A percentile compares a stretch with the other conserved stretches of the same genome.
phyloP scores from a whole-genome alignment of 2,797 vertebrate genomes.

The Pipistrellus pipistrellus region DNA sequence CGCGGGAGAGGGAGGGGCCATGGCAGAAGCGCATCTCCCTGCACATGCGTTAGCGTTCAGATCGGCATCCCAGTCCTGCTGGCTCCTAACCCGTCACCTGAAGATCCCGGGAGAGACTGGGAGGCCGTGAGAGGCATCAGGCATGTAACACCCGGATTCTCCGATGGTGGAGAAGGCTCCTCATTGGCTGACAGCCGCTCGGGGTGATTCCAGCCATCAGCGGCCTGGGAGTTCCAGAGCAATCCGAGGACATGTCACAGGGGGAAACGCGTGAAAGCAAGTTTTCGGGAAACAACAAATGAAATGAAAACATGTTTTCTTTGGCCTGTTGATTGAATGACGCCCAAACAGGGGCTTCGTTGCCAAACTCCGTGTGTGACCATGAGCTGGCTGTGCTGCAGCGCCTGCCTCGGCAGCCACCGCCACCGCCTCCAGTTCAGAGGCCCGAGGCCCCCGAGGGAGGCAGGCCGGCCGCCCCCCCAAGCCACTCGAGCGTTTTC shows the following conservation, averaged over 20 bases:
- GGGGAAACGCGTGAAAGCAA: slow-evolving; percentile 78
- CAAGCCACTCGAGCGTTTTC: not conserved
- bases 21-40: not conserved
- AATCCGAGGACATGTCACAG: slow-evolving; percentile 79
- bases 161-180: not conserved
- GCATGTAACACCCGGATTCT: not conserved
- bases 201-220: slow-evolving; percentile 58
- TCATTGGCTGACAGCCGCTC: slow-evolving; percentile 46
- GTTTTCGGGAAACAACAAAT: slow-evolving; percentile 84
- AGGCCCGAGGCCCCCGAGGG: not conserved
- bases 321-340: slow-evolving; percentile 59
- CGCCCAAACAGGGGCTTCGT: not conserved
- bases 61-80: not conserved
- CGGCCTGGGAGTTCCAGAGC: slow-evolving; percentile 77
- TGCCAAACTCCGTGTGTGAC: slow-evolving; percentile 75
- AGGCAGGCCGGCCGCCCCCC: not conserved
- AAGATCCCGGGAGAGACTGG: not conserved
- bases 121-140: not conserved
- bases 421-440: not conserved
- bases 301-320: slow-evolving; percentile 79
- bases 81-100: not conserved
- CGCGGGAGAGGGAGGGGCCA: not conserved
- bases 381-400: slow-evolving; percentile 31
- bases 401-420: not conserved
- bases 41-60: not conserved